phyloP scores from a whole-genome alignment of 1,140 invertebrate genomes.

The Drosophila persimilis region DNA sequence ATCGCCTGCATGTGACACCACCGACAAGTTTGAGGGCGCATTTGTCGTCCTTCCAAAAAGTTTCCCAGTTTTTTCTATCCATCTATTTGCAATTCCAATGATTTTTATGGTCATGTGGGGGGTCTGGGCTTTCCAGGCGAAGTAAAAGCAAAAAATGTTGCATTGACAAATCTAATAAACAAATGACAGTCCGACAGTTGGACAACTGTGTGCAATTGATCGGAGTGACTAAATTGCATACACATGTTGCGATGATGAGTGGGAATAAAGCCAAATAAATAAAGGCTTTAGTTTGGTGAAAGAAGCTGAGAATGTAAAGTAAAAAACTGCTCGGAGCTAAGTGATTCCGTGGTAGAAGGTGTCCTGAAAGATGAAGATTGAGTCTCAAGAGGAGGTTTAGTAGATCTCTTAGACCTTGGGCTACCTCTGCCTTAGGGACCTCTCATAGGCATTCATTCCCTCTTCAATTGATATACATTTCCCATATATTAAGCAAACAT shows the following conservation, averaged over 20 bases:
- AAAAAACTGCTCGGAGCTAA: not conserved
- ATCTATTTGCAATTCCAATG: conserved; percentile 79
- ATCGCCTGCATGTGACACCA: conserved; percentile 75
- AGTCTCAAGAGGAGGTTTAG: too few relatives aligned
- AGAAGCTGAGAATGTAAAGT: not conserved
- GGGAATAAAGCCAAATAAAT: too few relatives aligned
- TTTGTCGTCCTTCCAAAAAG: conserved; percentile 57
- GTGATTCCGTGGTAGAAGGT: too few relatives aligned
- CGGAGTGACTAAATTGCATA: conserved; percentile 19
- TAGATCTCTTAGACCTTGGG: too few relatives aligned
- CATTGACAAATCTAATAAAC: conserved; percentile 78
- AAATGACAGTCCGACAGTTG: conserved; percentile 48
- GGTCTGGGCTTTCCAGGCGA: conserved; percentile 6
- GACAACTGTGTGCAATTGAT: conserved; percentile 50
- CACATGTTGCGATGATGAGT: conserved; percentile 19
- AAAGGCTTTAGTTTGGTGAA: too few relatives aligned
- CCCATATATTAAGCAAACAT: not conserved
- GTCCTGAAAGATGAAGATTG: too few relatives aligned
- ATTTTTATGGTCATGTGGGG: conserved; percentile 53
- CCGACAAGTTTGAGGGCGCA: conserved; percentile 51
- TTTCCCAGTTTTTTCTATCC: conserved; percentile 33
- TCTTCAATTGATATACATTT: not conserved
- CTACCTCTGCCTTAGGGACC: too few relatives aligned
- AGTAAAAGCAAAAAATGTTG: conserved; percentile 54
- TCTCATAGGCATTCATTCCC: too few relatives aligned